phyloP scores from a whole-genome alignment of 2,888 invertebrate species.

The Exocentrus adspersus region DNA sequence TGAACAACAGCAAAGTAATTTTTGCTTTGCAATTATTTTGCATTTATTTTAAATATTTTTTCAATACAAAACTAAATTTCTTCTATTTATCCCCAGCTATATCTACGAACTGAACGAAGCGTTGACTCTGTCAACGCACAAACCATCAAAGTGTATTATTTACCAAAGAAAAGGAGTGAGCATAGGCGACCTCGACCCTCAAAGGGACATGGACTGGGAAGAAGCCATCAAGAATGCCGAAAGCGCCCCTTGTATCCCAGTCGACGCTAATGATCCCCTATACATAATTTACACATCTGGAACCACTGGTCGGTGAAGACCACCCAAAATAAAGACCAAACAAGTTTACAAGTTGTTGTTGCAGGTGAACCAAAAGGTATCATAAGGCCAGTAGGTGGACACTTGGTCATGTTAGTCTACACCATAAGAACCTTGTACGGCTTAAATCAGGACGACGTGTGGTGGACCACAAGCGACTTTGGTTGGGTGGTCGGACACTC shows the following conservation, averaged over 20 bases:
- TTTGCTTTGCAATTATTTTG: too few species aligned
- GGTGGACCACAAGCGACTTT: conserved; percentile 92
- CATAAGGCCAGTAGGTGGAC: conserved; percentile 87
- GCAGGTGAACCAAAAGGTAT: conserved; percentile 80
- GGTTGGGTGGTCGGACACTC: conserved; percentile 97
- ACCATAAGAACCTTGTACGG: conserved; percentile 86
- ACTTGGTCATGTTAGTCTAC: conserved; percentile 87
- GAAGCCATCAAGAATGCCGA: conserved; percentile 73
- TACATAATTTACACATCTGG: conserved; percentile 95
- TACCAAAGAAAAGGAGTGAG: conserved; percentile 80
- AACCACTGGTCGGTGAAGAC: conserved; percentile 76
- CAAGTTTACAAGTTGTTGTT: too few species aligned
- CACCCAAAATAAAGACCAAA: too few species aligned
- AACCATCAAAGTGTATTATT: conserved; percentile 83
- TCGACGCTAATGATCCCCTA: conserved; percentile 88
- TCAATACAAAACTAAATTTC: too few species aligned
- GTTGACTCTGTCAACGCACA: conserved; percentile 75
- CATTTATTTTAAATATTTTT: too few species aligned
- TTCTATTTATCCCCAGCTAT: conserved; percentile 69
- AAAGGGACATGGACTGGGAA: conserved; percentile 82
- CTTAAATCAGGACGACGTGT: conserved; percentile 78
- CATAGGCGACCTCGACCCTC: conserved; percentile 70
- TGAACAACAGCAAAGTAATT: too few species aligned
- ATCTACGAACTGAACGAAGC: conserved; percentile 86
- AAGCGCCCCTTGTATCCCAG: conserved; percentile 83